Percentiles rank a stretch among this genome's conserved stretches.
Evolutionary conservation across 1,140 invertebrate genomes (phyloP).

Genomic region (Asbolus verrucosus): DNA sequence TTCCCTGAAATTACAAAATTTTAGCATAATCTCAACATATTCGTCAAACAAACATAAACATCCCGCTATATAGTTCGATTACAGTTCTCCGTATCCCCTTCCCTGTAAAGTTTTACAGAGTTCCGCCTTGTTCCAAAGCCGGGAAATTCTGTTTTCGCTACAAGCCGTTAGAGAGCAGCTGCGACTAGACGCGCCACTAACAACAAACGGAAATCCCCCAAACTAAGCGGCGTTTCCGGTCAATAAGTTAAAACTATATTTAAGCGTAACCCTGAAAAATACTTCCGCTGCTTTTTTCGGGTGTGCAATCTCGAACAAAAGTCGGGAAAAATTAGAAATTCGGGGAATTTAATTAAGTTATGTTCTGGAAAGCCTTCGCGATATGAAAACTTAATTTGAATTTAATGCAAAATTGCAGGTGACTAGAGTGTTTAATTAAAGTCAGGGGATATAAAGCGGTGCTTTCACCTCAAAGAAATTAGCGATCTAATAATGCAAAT

Average conservation of each 20-base stretch:
- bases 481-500: slow-evolving; percentile 38
- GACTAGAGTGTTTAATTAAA: slow-evolving; percentile 31
- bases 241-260: too few species aligned
- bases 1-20: too few species aligned
- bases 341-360: slow-evolving; percentile 22
- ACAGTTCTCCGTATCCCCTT: too few species aligned
- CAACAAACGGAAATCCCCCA: not conserved
- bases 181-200: not conserved
- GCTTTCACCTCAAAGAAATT: slow-evolving; percentile 26
- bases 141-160: not conserved
- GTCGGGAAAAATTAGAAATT: too few species aligned
- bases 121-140: not conserved
- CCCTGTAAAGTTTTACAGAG: not conserved
- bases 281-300: too few species aligned
- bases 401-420: slow-evolving; percentile 35
- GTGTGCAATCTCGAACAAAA: too few species aligned
- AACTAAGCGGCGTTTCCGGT: slow-evolving; percentile 18
- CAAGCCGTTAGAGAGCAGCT: not conserved
- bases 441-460: not conserved
- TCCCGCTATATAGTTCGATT: not conserved
- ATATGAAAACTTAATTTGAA: slow-evolving; percentile 33
- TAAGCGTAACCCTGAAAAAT: too few species aligned
- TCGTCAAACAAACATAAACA: slow-evolving; percentile 7
- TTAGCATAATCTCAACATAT: too few species aligned
- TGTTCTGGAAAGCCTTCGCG: not conserved